Base-by-base conservation (phyloP, 1,140 invertebrate genomes). In the Hycleus phaleratus region DNA sequence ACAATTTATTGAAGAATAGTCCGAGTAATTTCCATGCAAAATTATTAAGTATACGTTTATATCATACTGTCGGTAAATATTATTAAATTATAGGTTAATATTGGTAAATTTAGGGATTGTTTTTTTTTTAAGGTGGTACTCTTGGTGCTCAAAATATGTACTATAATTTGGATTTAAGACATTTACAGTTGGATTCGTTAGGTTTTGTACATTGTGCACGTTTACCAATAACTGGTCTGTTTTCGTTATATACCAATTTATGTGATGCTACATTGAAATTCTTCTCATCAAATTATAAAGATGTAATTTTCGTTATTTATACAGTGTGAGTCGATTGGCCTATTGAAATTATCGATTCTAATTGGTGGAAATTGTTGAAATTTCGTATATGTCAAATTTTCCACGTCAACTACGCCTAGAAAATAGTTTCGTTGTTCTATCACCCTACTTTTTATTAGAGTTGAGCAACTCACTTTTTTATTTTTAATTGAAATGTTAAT, bases 171-270 rank as follows among this genome's bases (percentile, higher is more conserved):
- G 94, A 97, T 68, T 82, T 94, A 48, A 98, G 98, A 78, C 92
- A 97, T 75, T 85, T 97, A 59, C 95, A 97, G 72, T 78, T 95
- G 70, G 93, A 97, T 76, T 93, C 93, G 0, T 76, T 97, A 66
- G 88, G 93, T 48, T 88, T 93, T 76, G 76, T 93, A 50, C 85
- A 93, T 72, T 83, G 83, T 51, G 84, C 85, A 61, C 79, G 89
- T 58, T 77, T 93, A 54, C 77, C 82, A 3, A 75, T 85, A 46
- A 78, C 83, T 18, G 90, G 85, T 4, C 81, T 87, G 46, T 84
- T 86, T 66, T 74, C 80, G 1, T 74, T 84, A 26, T 85, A 85
- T 25, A 75, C 78, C 4, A 75, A 78, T 52, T 79, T 85, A 39
- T 84, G 87, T 62, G 83, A 85, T 62, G 75, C 79, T 12, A 86